A percentile compares a stretch with the other conserved stretches of the same genome.
Evolutionary conservation across 2,797 vertebrate genomes (phyloP).

Genomic region (Brotula barbata): DNA sequence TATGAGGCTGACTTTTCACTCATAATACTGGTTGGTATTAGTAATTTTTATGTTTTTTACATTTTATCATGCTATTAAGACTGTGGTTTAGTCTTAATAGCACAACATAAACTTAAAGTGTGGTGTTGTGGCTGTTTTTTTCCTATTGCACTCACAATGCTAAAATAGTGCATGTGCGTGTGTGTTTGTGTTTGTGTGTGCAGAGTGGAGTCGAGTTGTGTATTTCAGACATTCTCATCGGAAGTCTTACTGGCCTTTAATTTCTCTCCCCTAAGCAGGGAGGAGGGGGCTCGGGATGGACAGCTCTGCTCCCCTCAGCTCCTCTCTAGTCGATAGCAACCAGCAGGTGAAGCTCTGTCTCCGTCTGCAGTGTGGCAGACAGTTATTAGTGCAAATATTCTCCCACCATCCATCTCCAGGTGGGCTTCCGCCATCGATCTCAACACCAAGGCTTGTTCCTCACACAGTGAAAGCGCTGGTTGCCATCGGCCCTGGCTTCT

Average conservation of each 20-base stretch:
- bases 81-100: background rate
- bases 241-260: slow-evolving; percentile 12
- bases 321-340: slow-evolving; percentile 65
- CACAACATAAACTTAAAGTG: background rate
- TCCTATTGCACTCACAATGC: background rate
- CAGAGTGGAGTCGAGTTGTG: background rate
- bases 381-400: slow-evolving; percentile 73
- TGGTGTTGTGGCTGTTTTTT: background rate
- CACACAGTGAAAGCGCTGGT: slow-evolving; percentile 27
- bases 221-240: slow-evolving; percentile 14
- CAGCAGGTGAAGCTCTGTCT: slow-evolving; percentile 64
- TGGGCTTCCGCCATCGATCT: slow-evolving; percentile 74
- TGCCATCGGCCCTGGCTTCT: slow-evolving; percentile 38
- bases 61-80: too few relatives aligned
- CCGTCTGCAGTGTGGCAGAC: slow-evolving; percentile 60
- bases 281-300: slow-evolving; percentile 45
- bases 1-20: too few relatives aligned
- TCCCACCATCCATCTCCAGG: slow-evolving; percentile 72
- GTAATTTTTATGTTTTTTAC: too few relatives aligned
- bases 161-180: background rate
- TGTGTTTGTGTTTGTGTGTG: too few relatives aligned
- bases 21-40: too few relatives aligned
- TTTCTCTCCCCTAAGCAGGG: slow-evolving; percentile 27
- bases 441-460: slow-evolving; percentile 46
- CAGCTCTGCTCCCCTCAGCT: slow-evolving; percentile 44